Evolutionary conservation across 2,888 invertebrate genomes (phyloP).

Genomic region (Drosophila atripex): DNA sequence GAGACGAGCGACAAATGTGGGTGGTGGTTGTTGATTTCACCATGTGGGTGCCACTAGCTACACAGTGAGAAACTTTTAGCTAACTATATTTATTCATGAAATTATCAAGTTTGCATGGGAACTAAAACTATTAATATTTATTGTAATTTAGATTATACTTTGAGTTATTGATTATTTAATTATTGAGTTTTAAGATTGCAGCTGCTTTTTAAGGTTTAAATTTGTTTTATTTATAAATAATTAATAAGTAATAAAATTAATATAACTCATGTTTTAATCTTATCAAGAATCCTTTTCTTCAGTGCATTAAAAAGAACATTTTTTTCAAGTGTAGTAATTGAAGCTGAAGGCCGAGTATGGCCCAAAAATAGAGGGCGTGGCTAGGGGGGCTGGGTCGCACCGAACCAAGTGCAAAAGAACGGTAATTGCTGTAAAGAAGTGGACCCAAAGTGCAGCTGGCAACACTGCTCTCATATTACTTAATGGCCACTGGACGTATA

Average conservation of each 20-base stretch:
- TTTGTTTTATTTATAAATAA: not conserved
- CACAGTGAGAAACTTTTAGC: conserved; percentile 9
- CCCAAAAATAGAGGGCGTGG: conserved; percentile 1
- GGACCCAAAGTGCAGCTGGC: conserved; percentile 55
- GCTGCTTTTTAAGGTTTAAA: not conserved
- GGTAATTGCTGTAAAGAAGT: conserved; percentile 47
- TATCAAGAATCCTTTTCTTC: no score
- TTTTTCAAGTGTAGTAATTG: conserved; percentile 30
- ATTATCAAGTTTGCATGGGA: no score
- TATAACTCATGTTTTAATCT: not conserved
- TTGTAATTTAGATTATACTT: no score
- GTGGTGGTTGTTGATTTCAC: conserved; percentile 50
- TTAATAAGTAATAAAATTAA: no score
- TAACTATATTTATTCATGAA: not conserved
- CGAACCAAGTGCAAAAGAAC: conserved; percentile 39
- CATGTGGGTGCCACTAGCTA: conserved; percentile 54
- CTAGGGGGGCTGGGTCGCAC: conserved; percentile 9
- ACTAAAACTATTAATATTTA: no score
- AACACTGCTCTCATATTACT: conserved; percentile 54
- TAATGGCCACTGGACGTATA: conserved; percentile 70
- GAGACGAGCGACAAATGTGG: conserved; percentile 67
- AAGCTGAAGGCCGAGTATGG: conserved; percentile 27
- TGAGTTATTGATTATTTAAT: no score
- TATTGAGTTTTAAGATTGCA: no score
- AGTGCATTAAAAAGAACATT: not conserved